Conservation (phyloP, 2,113 vertebrate genomes). For the Toxotes jaculatrix region DNA sequence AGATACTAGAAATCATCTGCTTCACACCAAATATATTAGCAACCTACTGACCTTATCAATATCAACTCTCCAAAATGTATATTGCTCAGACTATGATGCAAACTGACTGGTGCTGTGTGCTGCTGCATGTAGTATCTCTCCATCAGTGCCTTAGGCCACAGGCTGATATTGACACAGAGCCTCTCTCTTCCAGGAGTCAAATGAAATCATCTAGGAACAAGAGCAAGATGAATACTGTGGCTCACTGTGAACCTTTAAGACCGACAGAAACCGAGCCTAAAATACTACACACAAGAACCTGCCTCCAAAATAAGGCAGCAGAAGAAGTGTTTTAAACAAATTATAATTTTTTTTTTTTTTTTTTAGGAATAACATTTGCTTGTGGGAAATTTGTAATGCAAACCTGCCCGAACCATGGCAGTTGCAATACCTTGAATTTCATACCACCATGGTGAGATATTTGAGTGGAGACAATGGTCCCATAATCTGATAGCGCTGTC, state of each 20-base stretch:
- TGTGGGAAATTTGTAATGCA: slow-evolving; percentile 4
- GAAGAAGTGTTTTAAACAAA: no score
- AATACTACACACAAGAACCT: neutral
- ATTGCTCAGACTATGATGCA: no score
- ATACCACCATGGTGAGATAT: slow-evolving; percentile 10
- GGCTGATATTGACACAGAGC: neutral
- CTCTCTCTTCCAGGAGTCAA: slow-evolving; percentile 2
- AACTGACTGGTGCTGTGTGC: neutral
- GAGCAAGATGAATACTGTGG: neutral
- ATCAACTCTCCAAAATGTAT: neutral
- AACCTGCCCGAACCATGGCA: neutral
- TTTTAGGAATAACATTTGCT: neutral
- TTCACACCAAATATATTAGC: neutral
- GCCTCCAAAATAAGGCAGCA: neutral
- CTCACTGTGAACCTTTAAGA: neutral
- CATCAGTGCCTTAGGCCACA: slow-evolving; percentile 7
- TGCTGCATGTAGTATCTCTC: neutral
- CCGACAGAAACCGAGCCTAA: neutral
- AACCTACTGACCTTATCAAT: neutral
- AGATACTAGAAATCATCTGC: neutral
- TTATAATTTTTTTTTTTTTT: neutral
- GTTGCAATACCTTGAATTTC: slow-evolving; percentile 39
- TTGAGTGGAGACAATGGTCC: slow-evolving; percentile 44
- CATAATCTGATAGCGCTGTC: slow-evolving; percentile 68
- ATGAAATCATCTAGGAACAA: neutral